A percentile compares a stretch with the other conserved stretches of the same genome.
These are phyloP conservation scores for Xanthia togata DNA, from an alignment of 2,888 invertebrate species.

Conservation along the genomic window DNA sequence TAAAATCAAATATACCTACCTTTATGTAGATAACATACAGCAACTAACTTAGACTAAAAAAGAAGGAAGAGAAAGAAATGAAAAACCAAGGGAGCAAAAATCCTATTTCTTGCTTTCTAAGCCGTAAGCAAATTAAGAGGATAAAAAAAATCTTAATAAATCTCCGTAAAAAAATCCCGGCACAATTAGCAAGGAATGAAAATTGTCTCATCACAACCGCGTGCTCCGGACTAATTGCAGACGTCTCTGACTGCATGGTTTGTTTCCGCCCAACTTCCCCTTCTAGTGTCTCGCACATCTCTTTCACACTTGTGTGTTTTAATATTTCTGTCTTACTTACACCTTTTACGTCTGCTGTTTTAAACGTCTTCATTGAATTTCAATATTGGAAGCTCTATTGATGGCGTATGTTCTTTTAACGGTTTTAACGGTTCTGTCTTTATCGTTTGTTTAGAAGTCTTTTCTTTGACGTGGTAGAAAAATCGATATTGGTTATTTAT, in stretches of 20 bases:
- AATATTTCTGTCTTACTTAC: slow-evolving; percentile 30
- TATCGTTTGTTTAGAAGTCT: background rate
- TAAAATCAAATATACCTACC: background rate
- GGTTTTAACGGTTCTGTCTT: background rate
- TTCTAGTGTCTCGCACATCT: slow-evolving; percentile 64
- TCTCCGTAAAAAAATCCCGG: slow-evolving; percentile 51
- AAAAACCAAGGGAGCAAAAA: slow-evolving; percentile 21
- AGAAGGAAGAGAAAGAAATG: background rate
- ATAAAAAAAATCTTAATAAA: slow-evolving; percentile 50
- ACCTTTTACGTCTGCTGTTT: slow-evolving; percentile 36
- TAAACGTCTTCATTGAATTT: slow-evolving; percentile 50
- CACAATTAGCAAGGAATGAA: slow-evolving; percentile 67
- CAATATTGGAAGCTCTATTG: slow-evolving; percentile 38
- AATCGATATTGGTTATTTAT: background rate
- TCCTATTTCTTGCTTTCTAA: slow-evolving; percentile 8
- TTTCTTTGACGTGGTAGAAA: background rate
- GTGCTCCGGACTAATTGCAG: slow-evolving; percentile 71
- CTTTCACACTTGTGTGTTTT: slow-evolving; percentile 41
- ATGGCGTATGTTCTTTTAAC: background rate
- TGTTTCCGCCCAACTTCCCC: slow-evolving; percentile 73
- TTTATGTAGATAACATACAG: background rate
- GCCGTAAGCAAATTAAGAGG: slow-evolving; percentile 24
- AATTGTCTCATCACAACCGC: slow-evolving; percentile 65
- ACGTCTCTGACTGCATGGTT: slow-evolving; percentile 73
- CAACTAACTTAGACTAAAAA: background rate